Conservation (phyloP, 2,797 vertebrate genomes). For the Otolemur crassicaudatus region DNA sequence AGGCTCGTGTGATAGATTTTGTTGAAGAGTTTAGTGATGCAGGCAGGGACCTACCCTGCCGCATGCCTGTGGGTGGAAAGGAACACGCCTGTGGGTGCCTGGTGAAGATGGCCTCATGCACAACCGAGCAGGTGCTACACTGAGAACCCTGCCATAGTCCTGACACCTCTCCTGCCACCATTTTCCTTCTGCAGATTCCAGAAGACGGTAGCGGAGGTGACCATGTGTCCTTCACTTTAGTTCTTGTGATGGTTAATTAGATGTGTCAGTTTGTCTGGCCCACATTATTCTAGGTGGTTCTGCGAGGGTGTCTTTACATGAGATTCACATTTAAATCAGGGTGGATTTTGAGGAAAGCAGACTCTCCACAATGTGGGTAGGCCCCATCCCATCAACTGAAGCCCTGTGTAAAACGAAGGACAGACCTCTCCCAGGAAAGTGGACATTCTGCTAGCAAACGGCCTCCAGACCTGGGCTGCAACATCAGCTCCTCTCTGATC, state of each 20-base stretch:
- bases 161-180: accelerated
- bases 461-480: not conserved
- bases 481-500: accelerated
- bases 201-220: not conserved
- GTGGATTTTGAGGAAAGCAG: not conserved
- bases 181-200: not conserved
- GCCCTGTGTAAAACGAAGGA: not conserved
- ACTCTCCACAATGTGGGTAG: not conserved
- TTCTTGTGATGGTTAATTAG: not conserved
- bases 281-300: not conserved
- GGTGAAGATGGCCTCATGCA: accelerated
- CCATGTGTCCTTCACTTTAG: not conserved
- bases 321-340: not conserved
- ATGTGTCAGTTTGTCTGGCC: not conserved
- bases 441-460: not conserved
- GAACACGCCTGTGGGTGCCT: not conserved
- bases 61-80: not conserved
- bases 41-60: not conserved
- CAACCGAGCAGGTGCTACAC: not conserved
- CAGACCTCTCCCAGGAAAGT: not conserved
- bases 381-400: not conserved
- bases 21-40: not conserved
- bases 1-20: accelerated
- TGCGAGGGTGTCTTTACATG: not conserved
- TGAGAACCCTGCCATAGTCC: not conserved